These are phyloP conservation scores for Rhinolophus ferrumequinum DNA, from an alignment of 2,113 vertebrate genomes.

Conservation along the genomic window DNA sequence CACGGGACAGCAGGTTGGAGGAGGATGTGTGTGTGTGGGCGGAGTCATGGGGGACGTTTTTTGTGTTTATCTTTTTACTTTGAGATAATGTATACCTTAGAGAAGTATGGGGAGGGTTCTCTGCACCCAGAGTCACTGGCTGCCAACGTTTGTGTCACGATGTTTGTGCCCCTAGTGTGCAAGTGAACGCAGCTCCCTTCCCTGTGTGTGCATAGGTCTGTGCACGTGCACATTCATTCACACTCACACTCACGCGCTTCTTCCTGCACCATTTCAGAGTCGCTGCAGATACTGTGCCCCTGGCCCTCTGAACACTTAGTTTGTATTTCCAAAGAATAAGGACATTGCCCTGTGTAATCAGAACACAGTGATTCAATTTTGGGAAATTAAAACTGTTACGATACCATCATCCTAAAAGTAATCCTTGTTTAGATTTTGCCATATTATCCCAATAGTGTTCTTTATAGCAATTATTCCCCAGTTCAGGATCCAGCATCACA, in stretches of 20 bases:
- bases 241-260: no score
- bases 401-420: background rate
- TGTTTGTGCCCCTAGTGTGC: no score
- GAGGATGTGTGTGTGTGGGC: no score
- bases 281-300: background rate
- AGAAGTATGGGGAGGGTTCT: background rate
- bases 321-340: background rate
- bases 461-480: background rate
- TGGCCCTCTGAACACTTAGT: background rate
- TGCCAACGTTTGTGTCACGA: background rate
- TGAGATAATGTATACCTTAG: background rate
- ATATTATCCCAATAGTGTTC: background rate
- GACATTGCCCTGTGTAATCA: background rate
- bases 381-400: background rate
- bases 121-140: background rate
- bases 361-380: background rate
- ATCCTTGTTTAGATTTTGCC: background rate
- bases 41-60: no score
- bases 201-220: background rate
- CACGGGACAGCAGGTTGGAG: background rate
- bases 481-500: background rate
- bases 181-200: no score
- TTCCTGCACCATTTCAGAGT: background rate
- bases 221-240: accelerated
- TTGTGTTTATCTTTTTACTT: background rate